These are phyloP conservation scores for Suricata suricatta DNA, from an alignment of 2,113 vertebrate species.

Conservation along the genomic window DNA sequence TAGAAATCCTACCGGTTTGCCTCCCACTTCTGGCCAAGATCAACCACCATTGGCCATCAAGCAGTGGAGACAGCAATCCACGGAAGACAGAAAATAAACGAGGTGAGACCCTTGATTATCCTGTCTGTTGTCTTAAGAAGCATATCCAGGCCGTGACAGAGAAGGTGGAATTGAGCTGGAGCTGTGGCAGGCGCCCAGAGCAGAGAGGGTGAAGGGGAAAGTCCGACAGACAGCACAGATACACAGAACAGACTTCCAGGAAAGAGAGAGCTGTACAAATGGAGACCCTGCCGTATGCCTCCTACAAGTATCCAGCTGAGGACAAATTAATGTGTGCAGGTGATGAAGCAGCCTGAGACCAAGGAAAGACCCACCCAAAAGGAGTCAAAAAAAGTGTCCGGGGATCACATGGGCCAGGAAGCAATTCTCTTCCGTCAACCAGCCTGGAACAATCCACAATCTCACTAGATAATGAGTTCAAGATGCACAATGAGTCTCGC, in stretches of 20 bases:
- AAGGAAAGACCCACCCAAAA: not conserved
- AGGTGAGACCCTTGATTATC: not conserved
- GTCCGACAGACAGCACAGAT: not conserved
- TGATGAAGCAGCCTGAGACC: not conserved
- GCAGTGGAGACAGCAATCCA: not conserved
- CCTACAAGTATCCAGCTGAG: not conserved
- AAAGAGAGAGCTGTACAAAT: not conserved
- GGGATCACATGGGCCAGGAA: not conserved
- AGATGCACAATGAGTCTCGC: not conserved
- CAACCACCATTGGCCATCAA: not conserved
- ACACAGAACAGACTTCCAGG: not conserved
- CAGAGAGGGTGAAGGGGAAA: not conserved
- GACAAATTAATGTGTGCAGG: not conserved
- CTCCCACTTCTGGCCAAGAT: not conserved
- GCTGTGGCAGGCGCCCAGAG: not conserved
- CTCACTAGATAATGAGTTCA: not conserved
- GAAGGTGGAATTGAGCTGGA: not conserved
- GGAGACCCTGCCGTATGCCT: accelerated
- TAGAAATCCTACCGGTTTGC: not conserved
- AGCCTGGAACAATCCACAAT: not conserved
- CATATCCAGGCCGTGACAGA: accelerated
- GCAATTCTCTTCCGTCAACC: not conserved
- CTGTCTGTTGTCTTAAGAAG: too few relatives aligned
- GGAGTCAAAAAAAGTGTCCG: not conserved
- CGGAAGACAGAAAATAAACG: not conserved